Evolutionary conservation across 1,140 invertebrate species (phyloP).

Genomic region (Caerostris darwini): DNA sequence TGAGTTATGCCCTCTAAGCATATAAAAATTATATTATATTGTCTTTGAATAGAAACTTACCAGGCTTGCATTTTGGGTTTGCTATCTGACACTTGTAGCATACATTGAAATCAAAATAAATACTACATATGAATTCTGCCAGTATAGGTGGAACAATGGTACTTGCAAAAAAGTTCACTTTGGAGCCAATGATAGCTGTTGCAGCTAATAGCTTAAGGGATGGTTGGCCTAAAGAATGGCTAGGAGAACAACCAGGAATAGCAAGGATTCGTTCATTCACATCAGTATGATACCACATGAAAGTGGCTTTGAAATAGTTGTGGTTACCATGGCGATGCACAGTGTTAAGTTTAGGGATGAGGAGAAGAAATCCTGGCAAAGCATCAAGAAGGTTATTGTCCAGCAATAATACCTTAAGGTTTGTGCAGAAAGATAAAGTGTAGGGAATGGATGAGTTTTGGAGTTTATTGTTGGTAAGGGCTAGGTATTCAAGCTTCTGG

Average conservation of each 20-base stretch:
- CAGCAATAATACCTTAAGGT: constrained; percentile 81
- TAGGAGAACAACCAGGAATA: constrained; percentile 62
- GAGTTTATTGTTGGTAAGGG: constrained; percentile 83
- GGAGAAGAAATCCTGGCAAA: constrained; percentile 83
- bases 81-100: constrained; percentile 82
- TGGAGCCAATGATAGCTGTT: constrained; percentile 82
- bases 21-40: too few species aligned
- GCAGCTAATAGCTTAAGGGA: constrained; percentile 82
- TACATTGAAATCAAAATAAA: constrained; percentile 82
- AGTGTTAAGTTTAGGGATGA: constrained; percentile 82
- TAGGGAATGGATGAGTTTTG: constrained; percentile 83
- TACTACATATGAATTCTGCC: constrained; percentile 82
- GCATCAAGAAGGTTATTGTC: constrained; percentile 84
- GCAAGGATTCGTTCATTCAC: constrained; percentile 83
- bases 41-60: constrained; percentile 64
- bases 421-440: constrained; percentile 82
- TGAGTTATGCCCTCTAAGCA: too few species aligned
- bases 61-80: constrained; percentile 79
- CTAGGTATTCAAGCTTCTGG: constrained; percentile 82
- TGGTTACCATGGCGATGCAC: constrained; percentile 84
- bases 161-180: constrained; percentile 81
- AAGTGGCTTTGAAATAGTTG: constrained; percentile 84
- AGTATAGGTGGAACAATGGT: constrained; percentile 79
- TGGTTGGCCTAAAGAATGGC: constrained; percentile 78
- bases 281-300: constrained; percentile 84